Conservation (phyloP, 2,797 vertebrate genomes). For the Anomalospiza imberbis region DNA sequence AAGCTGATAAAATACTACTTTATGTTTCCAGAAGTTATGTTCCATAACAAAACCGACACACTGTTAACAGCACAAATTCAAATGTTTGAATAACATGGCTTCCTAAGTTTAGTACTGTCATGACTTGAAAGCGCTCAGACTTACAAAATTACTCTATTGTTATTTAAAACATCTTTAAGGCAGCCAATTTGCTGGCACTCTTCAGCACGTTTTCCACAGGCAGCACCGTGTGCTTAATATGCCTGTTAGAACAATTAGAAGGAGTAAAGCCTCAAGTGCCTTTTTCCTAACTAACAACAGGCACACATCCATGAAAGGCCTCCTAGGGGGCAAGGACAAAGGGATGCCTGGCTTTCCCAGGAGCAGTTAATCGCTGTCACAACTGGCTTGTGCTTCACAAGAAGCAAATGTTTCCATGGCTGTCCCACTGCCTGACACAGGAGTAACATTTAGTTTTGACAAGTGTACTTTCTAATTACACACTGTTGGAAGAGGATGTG, state of each 20-base stretch:
- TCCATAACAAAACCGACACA: background rate
- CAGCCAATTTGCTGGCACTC: background rate
- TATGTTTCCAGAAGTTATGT: background rate
- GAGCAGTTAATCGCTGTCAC: background rate
- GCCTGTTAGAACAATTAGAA: background rate
- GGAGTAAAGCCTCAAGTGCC: background rate
- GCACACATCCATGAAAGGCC: background rate
- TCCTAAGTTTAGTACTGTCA: background rate
- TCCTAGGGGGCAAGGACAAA: background rate
- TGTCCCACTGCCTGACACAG: background rate
- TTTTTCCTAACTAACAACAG: background rate
- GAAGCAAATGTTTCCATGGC: background rate
- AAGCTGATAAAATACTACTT: background rate
- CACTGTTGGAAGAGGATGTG: fast-evolving
- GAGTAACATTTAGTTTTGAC: background rate
- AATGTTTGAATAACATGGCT: background rate
- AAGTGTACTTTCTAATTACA: background rate
- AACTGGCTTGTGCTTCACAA: background rate
- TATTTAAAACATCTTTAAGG: background rate
- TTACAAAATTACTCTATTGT: background rate
- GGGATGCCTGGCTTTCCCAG: background rate
- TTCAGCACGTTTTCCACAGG: background rate
- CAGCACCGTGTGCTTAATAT: background rate
- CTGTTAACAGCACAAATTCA: background rate
- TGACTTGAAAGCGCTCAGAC: background rate